phyloP scores from a whole-genome alignment of 2,113 vertebrate genomes.

The Pteropus alecto region DNA sequence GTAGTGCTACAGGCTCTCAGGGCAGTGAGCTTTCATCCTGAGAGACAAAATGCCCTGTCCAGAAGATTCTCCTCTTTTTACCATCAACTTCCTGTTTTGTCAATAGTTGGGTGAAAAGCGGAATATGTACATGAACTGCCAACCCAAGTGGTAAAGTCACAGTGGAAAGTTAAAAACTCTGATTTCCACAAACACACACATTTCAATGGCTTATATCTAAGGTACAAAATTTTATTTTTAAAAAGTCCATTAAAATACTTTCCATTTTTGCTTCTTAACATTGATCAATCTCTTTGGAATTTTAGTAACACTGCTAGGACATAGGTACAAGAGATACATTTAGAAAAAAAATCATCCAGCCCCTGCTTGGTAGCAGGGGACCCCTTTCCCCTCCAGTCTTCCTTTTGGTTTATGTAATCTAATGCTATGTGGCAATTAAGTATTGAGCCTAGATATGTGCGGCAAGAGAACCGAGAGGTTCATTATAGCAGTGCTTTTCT shows the following conservation, averaged over 20 bases:
- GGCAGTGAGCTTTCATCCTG: background rate
- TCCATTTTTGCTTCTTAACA: background rate
- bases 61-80: background rate
- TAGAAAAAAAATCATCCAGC: background rate
- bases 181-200: background rate
- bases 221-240: conserved; percentile 37
- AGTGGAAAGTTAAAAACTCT: background rate
- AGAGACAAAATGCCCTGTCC: background rate
- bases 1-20: background rate
- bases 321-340: background rate
- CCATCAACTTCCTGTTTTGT: background rate
- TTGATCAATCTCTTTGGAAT: background rate
- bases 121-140: background rate
- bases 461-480: background rate
- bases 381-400: background rate
- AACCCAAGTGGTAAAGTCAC: background rate
- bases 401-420: background rate
- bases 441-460: background rate
- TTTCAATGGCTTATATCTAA: background rate
- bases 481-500: background rate
- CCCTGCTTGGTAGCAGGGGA: background rate
- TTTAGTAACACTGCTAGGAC: background rate
- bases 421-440: background rate
- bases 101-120: background rate
- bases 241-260: background rate